Evolutionary conservation across 1,140 invertebrate genomes (phyloP).

Genomic region (Drosophila sulfurigaster): DNA sequence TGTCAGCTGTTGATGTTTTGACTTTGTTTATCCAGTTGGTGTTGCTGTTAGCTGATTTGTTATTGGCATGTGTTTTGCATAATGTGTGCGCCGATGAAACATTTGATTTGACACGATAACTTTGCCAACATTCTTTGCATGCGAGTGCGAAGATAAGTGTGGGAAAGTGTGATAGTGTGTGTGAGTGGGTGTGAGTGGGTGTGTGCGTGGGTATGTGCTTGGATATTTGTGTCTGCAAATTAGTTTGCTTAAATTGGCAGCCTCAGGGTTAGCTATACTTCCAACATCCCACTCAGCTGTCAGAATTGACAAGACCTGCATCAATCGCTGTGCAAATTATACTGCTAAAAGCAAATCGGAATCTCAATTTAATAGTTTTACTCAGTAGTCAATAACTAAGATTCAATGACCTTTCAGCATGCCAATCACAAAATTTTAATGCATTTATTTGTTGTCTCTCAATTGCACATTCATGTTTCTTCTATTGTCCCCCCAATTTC

Average conservation of each 20-base stretch:
- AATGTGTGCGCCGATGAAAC: constrained; percentile 55
- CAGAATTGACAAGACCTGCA: not conserved
- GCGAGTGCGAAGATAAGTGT: not conserved
- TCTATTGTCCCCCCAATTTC: not conserved
- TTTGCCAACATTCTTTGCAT: constrained; percentile 7
- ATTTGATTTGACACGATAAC: constrained; percentile 63
- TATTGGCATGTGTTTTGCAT: constrained; percentile 64
- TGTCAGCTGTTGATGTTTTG: constrained; percentile 72
- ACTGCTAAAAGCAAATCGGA: not conserved
- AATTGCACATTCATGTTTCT: constrained; percentile 3
- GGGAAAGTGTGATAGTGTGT: not conserved
- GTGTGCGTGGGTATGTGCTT: not conserved
- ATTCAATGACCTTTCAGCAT: no score
- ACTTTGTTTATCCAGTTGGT: constrained; percentile 46
- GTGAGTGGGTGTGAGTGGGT: not conserved
- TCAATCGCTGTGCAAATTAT: constrained; percentile 11
- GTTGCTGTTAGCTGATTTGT: constrained; percentile 42
- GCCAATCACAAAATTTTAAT: not conserved
- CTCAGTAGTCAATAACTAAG: not conserved
- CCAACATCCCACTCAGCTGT: not conserved
- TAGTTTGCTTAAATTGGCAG: constrained; percentile 58
- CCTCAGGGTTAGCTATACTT: not conserved
- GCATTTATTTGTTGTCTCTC: not conserved
- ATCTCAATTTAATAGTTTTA: not conserved
- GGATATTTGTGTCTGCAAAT: constrained; percentile 39